phyloP scores from a whole-genome alignment of 2,888 invertebrate genomes.

The Nemurella pictetii region DNA sequence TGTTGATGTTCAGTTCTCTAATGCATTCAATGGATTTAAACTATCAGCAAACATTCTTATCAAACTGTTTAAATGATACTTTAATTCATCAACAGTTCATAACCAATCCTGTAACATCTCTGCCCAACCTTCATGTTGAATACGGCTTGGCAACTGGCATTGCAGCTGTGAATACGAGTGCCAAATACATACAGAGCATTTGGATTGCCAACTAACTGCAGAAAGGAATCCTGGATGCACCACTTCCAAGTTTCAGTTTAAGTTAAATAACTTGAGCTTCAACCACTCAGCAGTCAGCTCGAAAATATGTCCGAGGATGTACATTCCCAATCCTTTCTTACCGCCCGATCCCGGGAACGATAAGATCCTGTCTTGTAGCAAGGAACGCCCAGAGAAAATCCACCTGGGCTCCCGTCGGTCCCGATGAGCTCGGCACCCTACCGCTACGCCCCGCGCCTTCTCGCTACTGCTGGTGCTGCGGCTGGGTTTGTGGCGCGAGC shows the following conservation, averaged over 20 bases:
- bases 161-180: background rate
- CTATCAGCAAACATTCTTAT: too few species aligned
- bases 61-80: too few species aligned
- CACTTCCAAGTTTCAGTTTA: background rate
- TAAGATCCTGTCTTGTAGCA: too few species aligned
- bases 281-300: background rate
- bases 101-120: background rate
- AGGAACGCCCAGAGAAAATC: too few species aligned
- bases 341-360: too few species aligned
- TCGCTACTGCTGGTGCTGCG: constrained; percentile 22
- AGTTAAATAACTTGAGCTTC: background rate
- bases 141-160: background rate
- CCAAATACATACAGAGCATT: background rate
- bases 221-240: background rate
- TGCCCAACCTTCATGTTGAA: background rate
- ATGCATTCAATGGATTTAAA: too few species aligned
- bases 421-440: background rate
- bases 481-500: constrained; percentile 68
- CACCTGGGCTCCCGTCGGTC: too few species aligned
- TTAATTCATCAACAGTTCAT: too few species aligned
- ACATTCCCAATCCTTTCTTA: too few species aligned
- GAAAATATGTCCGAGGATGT: too few species aligned
- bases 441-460: background rate
- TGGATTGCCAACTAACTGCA: background rate
- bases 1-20: too few species aligned